Conservation (phyloP, 2,113 vertebrate species). For the Eubucco bourcierii region DNA sequence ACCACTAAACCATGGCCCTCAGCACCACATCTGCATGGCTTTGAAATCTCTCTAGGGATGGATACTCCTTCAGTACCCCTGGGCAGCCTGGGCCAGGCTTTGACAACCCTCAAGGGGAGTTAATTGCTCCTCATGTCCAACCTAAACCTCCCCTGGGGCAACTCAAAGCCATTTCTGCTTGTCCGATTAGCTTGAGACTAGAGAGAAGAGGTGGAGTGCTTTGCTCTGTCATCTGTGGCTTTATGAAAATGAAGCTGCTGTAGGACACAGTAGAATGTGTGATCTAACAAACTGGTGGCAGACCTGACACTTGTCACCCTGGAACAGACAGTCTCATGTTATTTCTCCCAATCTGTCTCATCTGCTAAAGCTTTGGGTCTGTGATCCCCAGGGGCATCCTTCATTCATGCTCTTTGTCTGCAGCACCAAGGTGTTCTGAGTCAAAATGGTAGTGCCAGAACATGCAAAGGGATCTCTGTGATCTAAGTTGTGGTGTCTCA, state of each 20-base stretch:
- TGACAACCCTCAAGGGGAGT: too few relatives aligned
- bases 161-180: too few relatives aligned
- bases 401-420: not conserved
- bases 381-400: not conserved
- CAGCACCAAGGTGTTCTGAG: not conserved
- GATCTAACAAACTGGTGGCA: not conserved
- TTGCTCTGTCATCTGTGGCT: fast-evolving
- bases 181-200: too few relatives aligned
- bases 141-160: too few relatives aligned
- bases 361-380: not conserved
- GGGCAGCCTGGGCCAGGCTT: too few relatives aligned
- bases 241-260: not conserved
- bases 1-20: too few relatives aligned
- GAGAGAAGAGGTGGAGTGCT: not conserved
- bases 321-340: not conserved
- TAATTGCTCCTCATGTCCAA: too few relatives aligned
- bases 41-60: too few relatives aligned
- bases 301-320: not conserved
- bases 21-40: too few relatives aligned
- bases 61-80: too few relatives aligned
- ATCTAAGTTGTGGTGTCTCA: not conserved
- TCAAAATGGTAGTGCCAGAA: not conserved
- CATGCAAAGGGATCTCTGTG: not conserved
- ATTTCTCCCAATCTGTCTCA: not conserved
- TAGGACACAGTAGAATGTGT: not conserved